Evolutionary conservation across 2,888 invertebrate species (phyloP), one percentile per base, ranked within the genome.

Genomic region (Orchesella flavescens): DNA sequence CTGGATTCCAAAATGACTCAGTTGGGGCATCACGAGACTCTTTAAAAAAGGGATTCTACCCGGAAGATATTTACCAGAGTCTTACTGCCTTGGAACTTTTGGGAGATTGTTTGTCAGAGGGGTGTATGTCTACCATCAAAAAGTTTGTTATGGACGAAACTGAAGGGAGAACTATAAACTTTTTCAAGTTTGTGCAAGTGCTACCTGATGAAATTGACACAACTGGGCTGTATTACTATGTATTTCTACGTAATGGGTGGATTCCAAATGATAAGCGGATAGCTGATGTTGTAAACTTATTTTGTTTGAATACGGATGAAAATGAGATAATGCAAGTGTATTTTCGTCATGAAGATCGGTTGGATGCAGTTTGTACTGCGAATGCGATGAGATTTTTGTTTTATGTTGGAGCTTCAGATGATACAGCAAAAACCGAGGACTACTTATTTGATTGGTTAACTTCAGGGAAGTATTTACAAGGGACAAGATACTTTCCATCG

Each of bases 161-260:
- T 24, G 24, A 2, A 10, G 24, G 24, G 13, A 61, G 74, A 7
- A 61, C 74, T 43, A 5, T 61, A 17, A 74, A 74, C 21, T 61
- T 74, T 19, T 44, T 61, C n/a, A 74, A 74, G 44, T 61, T 19
- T 1, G 24, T 43, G 19, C 59, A 44, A 43, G 19, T 74, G 1
- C 61, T 74, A 21, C 74, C 74, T 3, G 74, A 74, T n/a, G 74
- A 74, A 44, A 46, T 74, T 1, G 74, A 74, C 21, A 21, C 43
- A 1, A 74, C 74, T 1, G 74, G 44, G 1, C 19, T 74, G 17
- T 61, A 44, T 61, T 19, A 61, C 21, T 59, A 44, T 21, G 46
- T 46, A 19, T 61, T 74, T 74, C 43, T 74, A 13, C 34, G 46
- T 0, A 44, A 74, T n/a, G 74, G 74, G 7, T 19, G 34, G 19